Percentiles rank a stretch among this genome's conserved stretches.
Conservation (phyloP, 2,888 invertebrate genomes). For the Sinopyrophorus schimmeli region DNA sequence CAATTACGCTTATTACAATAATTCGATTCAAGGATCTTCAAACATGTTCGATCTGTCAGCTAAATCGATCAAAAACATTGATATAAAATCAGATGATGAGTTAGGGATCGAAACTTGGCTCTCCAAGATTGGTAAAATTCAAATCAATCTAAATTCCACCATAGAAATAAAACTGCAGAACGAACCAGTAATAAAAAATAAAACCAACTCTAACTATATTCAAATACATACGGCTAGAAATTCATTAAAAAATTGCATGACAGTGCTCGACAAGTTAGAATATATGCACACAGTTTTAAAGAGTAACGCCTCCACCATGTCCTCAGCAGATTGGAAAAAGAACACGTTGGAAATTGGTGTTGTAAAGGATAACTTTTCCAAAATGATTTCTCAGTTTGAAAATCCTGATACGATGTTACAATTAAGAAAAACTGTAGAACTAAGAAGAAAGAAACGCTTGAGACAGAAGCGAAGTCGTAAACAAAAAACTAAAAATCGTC, state of each 20-base stretch:
- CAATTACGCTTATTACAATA: conserved; percentile 24
- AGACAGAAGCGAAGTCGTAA: conserved; percentile 57
- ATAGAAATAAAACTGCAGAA: conserved; percentile 29
- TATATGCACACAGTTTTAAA: conserved; percentile 54
- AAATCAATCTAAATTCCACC: conserved; percentile 44
- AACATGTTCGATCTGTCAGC: conserved; percentile 28
- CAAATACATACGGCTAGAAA: conserved; percentile 52
- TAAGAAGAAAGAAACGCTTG: conserved; percentile 56
- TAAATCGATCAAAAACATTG: conserved; percentile 14
- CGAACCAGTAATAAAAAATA: conserved; percentile 9
- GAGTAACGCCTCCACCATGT: conserved; percentile 54
- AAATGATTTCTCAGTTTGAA: conserved; percentile 52
- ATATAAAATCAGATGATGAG: conserved; percentile 47
- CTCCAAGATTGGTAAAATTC: conserved; percentile 46
- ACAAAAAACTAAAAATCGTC: conserved; percentile 45
- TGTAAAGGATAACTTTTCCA: conserved; percentile 57
- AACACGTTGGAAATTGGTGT: conserved; percentile 58
- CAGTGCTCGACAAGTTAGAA: conserved; percentile 51
- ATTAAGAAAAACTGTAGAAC: conserved; percentile 55
- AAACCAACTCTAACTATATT: conserved; percentile 30
- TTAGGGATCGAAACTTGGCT: conserved; percentile 53
- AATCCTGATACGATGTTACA: conserved; percentile 54
- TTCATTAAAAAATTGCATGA: conserved; percentile 45
- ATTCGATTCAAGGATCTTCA: too few relatives aligned
- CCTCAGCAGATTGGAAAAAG: conserved; percentile 61